Percentiles rank a stretch among this genome's conserved stretches.
phyloP scores from a whole-genome alignment of 2,888 invertebrate genomes.

The Orthosia gracilis region DNA sequence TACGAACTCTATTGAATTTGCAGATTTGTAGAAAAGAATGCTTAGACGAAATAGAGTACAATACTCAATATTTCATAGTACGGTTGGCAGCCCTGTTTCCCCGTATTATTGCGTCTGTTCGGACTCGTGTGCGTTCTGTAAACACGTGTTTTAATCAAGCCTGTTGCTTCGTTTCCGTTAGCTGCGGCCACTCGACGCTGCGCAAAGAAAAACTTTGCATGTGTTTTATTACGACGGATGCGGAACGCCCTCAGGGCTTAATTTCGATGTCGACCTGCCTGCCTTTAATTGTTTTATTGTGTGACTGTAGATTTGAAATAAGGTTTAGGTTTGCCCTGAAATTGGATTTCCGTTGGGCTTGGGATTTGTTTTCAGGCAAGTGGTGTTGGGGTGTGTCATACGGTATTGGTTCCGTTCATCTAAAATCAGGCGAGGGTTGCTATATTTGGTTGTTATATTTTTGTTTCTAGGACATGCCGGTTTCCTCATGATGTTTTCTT shows the following conservation, averaged over 20 bases:
- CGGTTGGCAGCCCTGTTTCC: too few species aligned
- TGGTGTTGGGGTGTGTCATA: not conserved
- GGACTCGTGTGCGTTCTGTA: conserved; percentile 88
- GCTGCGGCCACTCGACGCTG: conserved; percentile 85
- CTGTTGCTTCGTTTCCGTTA: conserved; percentile 89
- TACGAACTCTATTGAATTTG: too few species aligned
- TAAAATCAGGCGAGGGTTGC: not conserved
- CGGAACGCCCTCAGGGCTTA: conserved; percentile 85
- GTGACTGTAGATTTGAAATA: conserved; percentile 75
- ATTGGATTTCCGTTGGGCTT: conserved; percentile 31
- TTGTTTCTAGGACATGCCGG: too few species aligned
- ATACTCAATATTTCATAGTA: too few species aligned
- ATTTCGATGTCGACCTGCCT: conserved; percentile 86
- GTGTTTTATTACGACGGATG: conserved; percentile 90
- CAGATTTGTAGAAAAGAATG: too few species aligned
- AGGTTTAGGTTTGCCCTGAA: conserved; percentile 47
- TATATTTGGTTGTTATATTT: too few species aligned
- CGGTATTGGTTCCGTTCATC: not conserved
- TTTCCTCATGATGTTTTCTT: too few species aligned
- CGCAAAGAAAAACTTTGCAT: conserved; percentile 91
- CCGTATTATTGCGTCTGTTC: conserved; percentile 83
- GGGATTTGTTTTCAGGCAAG: conserved; percentile 3
- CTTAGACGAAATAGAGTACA: too few species aligned
- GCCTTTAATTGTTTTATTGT: conserved; percentile 86
- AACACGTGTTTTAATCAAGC: conserved; percentile 91